Base-by-base conservation (phyloP, 2,113 vertebrate genomes). In the Protomyctophum bolini region DNA sequence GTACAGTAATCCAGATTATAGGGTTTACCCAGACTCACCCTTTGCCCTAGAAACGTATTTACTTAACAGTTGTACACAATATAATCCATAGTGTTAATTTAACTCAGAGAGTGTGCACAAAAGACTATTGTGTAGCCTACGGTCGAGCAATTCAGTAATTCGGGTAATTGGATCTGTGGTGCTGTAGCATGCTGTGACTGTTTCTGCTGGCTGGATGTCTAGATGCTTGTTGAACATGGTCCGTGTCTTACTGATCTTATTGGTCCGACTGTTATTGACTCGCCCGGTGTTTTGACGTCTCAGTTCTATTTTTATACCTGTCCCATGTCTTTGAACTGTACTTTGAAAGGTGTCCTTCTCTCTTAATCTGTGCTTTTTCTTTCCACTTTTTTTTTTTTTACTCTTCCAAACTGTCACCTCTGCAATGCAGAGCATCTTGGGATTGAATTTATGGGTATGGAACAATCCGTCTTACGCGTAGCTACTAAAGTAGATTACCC, bases 391-490 rank as follows among this genome's bases (percentile, higher is more conserved):
- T 87, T 77, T 82, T 86, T 58, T 15, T 21, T 50, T 9, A 15
- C 54, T 72, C 72, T 87, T 81, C 80, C 85, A 66, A 41, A 65
- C 84, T 94, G 73, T 94, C 94, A 89, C 90, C 94, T 96, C 95
- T 94, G 94, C 94, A 92, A 93, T 94, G 95, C 96, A 99, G 97
- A 97, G 94, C 97, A 98, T 94, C 96, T 99, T 94, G 96, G 97
- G 95, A 97, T 98, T 97, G 97, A 98, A 95, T 97, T 98, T 94
- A 98, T 98, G 97, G 97, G 97, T 99, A 99, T 92, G 97, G 92
- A 97, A 94, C 90, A 77, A 94, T 89, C 91, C 92, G 91, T 87
- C 89, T 89, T 90, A 88, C 33, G 65, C 65, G 80, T 87, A 92
- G 80, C 80, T 89, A 85, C 33, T 86, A 63, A 41, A 78, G 80